Evolutionary conservation across 1,140 invertebrate genomes (phyloP), one percentile per base, ranked within the genome.

Genomic region (Zophobas morio): DNA sequence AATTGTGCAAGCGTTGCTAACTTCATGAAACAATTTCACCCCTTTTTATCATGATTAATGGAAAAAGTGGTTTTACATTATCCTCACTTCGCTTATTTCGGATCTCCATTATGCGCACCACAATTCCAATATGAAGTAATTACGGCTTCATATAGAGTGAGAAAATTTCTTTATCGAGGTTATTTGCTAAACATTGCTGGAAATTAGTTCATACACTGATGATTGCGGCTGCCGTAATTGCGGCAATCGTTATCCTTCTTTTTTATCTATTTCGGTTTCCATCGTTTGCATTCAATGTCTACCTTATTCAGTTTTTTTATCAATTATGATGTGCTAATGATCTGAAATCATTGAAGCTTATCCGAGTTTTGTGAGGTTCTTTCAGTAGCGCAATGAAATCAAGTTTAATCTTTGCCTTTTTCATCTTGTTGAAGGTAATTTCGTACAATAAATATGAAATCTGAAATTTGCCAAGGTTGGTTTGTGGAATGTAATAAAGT

Each of bases 91-190:
- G 49, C 49, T 51, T 51, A 20, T 20, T 51, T 51, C n/a, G 49
- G 42, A 51, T 51, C 49, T 51, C 49, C n/a, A 51, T 51, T 51
- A 51, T 51, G 49, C 49, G 3, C 42, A 8, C 6, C n/a, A 51
- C 49, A 51, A 6, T 51, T 51, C n/a, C 6, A 51, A 51, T 51
- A 20, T 51, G 49, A 20, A 20, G 49, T 51, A 51, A 51, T 51
- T 51, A 51, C n/a, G 49, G n/a, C n/a, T 51, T 51, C 49, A 51
- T 51, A 51, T 51, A n/a, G 49, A 51, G 49, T 51, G 2, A 51
- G 49, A 51, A 51, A 51, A 51, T 51, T 51, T 20, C 49, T 4
- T 51, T 20, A 51, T 51, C n/a, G 20, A 20, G 49, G 20, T 51
- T 51, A 20, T 51, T 51, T 6, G 49, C 49, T 51, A 51, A 51